Evolutionary conservation across 1,140 invertebrate species (phyloP), one percentile per base, ranked within the genome.

Genomic region (Brachionus rotundiformis): DNA sequence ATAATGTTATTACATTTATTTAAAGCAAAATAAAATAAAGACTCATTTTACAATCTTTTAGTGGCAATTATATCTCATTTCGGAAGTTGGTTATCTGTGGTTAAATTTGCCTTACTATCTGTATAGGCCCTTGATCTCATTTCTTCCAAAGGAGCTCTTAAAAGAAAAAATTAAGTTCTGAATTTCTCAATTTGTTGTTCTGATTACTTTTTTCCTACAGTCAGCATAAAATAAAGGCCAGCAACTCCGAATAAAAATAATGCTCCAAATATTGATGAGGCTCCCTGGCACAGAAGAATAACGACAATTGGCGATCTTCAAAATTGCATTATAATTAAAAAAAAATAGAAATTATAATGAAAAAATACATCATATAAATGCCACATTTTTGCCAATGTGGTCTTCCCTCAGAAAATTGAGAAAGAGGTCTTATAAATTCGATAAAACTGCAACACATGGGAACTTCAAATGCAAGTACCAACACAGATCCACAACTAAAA

Each of bases 351-450:
- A 33, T 59, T 49, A 3, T n/a, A n/a, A n/a, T n/a, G n/a, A 10
- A 59, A 77, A 16, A 16, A 23, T 36, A 79, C 76, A 54, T 39
- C 76, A 79, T 54, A 25, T 79, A 79, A 41, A 79, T 39, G 54
- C 16, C 59, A 25, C 29, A 33, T 63, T 79, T 79, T 39, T 59
- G 47, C 76, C 76, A 79, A 36, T 54, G 76, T 59, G 76, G 47
- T 79, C 76, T 36, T 7, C 76, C 76, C 31, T 79, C 76, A n/a
- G 76, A 79, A 31, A 61, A 79, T 39, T 79, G 76, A 13, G 76
- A 39, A 25, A 79, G 54, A 4, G 76, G 76, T 79, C 47, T 31
- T 6, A 79, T 54, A 41, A 79, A 79, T 59, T 79, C 76, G 25
- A 79, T 63, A 59, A 79, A 79, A 41, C 76, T 79, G 33, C 47